phyloP scores from a whole-genome alignment of 2,113 vertebrate genomes.

The Gallinago jamesoni region DNA sequence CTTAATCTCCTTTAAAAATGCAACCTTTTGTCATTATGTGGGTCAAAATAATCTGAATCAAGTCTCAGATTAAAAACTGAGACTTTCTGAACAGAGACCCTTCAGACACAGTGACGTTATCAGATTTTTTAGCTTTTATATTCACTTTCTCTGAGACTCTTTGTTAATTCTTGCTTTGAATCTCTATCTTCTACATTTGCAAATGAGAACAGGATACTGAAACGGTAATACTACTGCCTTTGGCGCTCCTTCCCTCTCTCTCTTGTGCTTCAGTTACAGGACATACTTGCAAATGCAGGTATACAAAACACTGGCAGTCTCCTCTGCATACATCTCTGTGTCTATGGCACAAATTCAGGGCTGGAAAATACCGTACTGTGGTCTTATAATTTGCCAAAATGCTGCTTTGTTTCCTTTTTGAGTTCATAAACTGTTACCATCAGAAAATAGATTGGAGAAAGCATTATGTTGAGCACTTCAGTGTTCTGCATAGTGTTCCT shows the following conservation, averaged over 20 bases:
- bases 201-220: neutral
- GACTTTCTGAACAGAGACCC: neutral
- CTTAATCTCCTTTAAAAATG: constrained; percentile 54
- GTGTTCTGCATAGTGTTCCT: neutral
- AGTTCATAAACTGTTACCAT: neutral
- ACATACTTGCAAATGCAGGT: neutral
- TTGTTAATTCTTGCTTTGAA: neutral
- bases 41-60: constrained; percentile 13
- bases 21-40: constrained; percentile 30
- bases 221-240: neutral
- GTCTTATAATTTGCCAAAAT: neutral
- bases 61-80: constrained; percentile 15
- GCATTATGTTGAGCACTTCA: neutral
- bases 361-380: neutral
- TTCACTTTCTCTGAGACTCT: neutral
- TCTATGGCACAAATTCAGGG: neutral
- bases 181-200: neutral
- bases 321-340: neutral
- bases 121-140: constrained; percentile 22
- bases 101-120: neutral
- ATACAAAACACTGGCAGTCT: neutral
- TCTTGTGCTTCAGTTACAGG: neutral
- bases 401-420: neutral
- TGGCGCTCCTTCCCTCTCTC: neutral
- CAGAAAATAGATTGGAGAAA: neutral